phyloP scores from a whole-genome alignment of 2,888 invertebrate genomes.

The Micoletzkya japonica region DNA sequence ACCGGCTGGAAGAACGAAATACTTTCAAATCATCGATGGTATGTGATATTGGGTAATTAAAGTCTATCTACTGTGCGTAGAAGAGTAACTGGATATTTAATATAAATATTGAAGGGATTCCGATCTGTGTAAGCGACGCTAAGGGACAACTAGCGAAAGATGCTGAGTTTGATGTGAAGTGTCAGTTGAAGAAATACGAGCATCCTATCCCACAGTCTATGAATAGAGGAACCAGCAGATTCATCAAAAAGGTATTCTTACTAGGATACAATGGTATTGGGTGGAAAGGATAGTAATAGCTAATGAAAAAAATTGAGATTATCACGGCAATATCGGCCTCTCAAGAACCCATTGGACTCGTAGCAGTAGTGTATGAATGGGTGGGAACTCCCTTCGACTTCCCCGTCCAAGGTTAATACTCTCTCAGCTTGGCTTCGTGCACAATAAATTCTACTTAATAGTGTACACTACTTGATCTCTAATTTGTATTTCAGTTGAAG shows the following conservation, averaged over 20 bases:
- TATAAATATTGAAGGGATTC: conserved; percentile 2
- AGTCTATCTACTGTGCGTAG: no score
- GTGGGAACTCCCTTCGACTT: conserved; percentile 29
- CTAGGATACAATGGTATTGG: background rate
- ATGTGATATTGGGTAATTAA: background rate
- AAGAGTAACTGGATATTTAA: no score
- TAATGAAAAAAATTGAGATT: conserved; percentile 30
- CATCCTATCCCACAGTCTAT: conserved; percentile 26
- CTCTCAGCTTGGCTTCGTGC: background rate
- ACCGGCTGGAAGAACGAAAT: conserved; percentile 38
- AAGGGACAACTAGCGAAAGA: background rate
- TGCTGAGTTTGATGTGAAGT: conserved; percentile 24
- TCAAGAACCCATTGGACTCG: conserved; percentile 5
- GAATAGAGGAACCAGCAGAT: conserved; percentile 23
- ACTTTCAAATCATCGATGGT: conserved; percentile 12
- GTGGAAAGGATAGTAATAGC: no score
- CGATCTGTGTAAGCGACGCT: conserved; percentile 15
- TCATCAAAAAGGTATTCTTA: conserved; percentile 31
- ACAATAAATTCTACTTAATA: background rate
- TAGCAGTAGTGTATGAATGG: conserved; percentile 45
- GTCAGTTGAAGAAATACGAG: conserved; percentile 32
- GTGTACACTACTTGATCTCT: background rate
- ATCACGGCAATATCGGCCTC: conserved; percentile 32
- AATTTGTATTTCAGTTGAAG: background rate
- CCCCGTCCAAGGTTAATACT: background rate